These are phyloP conservation scores for Anadara kagoshimensis DNA, from an alignment of 1,140 invertebrate genomes.

Conservation along the genomic window DNA sequence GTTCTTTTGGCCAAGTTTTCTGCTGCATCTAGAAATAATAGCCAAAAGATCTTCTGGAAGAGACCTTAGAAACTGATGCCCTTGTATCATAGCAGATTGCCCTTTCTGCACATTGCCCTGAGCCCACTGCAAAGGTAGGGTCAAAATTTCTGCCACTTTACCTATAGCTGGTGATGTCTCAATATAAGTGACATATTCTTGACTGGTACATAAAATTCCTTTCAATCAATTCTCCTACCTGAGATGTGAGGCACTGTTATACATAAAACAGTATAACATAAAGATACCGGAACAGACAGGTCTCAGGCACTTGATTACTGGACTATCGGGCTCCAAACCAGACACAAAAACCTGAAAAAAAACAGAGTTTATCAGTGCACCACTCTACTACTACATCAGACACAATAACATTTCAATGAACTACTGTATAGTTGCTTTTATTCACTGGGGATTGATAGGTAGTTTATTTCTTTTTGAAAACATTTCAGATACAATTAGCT, in stretches of 20 bases:
- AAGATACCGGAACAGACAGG: slow-evolving; percentile 46
- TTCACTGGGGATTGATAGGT: not conserved
- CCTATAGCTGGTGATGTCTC: not conserved
- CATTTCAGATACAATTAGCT: not conserved
- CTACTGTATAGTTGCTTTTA: not conserved
- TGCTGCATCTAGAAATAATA: too few relatives aligned
- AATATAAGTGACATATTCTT: too few relatives aligned
- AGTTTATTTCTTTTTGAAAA: not conserved
- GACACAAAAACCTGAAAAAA: slow-evolving; percentile 46
- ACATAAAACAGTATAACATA: slow-evolving; percentile 43
- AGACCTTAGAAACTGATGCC: not conserved
- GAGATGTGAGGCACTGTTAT: slow-evolving; percentile 43
- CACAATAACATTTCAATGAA: not conserved
- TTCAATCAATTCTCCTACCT: slow-evolving; percentile 45
- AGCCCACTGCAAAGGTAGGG: too few relatives aligned
- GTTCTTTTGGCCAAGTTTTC: too few relatives aligned
- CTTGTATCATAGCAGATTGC: not conserved
- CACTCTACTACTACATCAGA: not conserved
- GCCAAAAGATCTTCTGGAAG: too few relatives aligned
- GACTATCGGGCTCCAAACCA: slow-evolving; percentile 33
- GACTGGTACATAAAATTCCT: too few relatives aligned
- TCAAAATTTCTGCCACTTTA: not conserved
- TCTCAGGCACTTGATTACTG: slow-evolving; percentile 9
- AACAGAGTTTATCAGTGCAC: not conserved
- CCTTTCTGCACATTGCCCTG: too few relatives aligned